Percentiles rank a stretch among this genome's conserved stretches.
Conservation (phyloP, 2,888 invertebrate species). For the Muschampia plurimacula region DNA sequence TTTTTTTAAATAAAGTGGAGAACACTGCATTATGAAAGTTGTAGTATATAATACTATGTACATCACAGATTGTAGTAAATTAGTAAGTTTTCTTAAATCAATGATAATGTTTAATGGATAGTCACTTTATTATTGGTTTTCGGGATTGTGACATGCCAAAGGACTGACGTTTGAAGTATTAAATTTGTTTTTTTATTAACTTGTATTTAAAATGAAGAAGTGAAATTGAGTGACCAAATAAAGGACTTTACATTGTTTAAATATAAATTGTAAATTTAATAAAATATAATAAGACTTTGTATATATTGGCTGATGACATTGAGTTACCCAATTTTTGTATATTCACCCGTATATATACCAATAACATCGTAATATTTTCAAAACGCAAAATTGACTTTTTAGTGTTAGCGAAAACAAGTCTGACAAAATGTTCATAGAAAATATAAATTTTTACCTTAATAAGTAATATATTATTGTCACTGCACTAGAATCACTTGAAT, state of each 20-base stretch:
- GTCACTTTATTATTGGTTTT: constrained; percentile 10
- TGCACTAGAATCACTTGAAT: neutral
- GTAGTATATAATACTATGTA: neutral
- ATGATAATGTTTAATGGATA: neutral
- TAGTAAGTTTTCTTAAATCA: constrained; percentile 10
- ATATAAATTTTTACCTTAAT: constrained; percentile 3
- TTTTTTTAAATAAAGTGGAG: constrained; percentile 8
- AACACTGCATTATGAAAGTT: constrained; percentile 8
- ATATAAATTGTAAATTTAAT: neutral
- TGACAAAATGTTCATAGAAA: neutral
- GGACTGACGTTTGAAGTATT: constrained; percentile 14
- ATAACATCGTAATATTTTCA: neutral
- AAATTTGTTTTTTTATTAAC: neutral
- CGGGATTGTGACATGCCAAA: constrained; percentile 5
- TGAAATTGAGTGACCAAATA: neutral
- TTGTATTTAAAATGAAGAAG: neutral
- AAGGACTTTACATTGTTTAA: neutral
- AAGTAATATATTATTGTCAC: neutral
- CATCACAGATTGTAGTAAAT: neutral
- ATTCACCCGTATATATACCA: neutral
- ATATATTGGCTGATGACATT: too few relatives aligned
- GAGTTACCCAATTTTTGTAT: too few relatives aligned
- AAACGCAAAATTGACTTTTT: neutral
- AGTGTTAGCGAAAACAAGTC: neutral
- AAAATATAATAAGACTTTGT: too few relatives aligned